Evolutionary conservation across 2,113 vertebrate genomes (phyloP).

Genomic region (Colius striatus): DNA sequence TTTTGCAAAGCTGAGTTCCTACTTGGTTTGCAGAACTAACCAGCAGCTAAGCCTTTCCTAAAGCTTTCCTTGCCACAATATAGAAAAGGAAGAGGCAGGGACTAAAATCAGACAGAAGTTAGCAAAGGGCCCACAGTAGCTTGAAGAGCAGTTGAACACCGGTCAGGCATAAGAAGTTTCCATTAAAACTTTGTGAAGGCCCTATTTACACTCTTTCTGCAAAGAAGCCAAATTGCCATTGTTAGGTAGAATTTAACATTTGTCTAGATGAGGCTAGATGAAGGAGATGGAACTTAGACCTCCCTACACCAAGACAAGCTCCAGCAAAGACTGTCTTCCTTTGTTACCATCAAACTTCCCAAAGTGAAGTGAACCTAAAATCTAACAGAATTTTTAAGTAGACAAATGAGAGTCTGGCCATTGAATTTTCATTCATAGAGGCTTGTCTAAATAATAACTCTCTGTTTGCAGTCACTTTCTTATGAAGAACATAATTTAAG

Average conservation of each 20-base stretch:
- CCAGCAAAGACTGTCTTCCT: slow-evolving; percentile 26
- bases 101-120: not conserved
- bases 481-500: slow-evolving; percentile 46
- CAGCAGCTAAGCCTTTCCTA: not conserved
- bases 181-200: not conserved
- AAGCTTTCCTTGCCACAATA: not conserved
- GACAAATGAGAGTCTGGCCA: slow-evolving; percentile 21
- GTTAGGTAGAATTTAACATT: not conserved
- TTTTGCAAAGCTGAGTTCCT: not conserved
- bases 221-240: not conserved
- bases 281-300: not conserved
- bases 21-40: not conserved
- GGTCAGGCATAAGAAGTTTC: not conserved
- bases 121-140: not conserved
- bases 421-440: slow-evolving; percentile 34
- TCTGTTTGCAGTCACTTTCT: slow-evolving; percentile 38
- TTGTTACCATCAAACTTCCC: slow-evolving; percentile 54
- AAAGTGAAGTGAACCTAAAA: slow-evolving; percentile 61
- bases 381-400: slow-evolving; percentile 8
- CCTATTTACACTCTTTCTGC: not conserved
- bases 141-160: not conserved
- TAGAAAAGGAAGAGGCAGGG: not conserved
- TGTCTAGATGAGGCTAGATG: not conserved
- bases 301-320: not conserved
- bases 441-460: slow-evolving; percentile 33